A percentile compares a stretch with the other conserved stretches of the same genome.
Conservation (phyloP, 2,888 invertebrate genomes). For the Caenorhabditis sp. region DNA sequence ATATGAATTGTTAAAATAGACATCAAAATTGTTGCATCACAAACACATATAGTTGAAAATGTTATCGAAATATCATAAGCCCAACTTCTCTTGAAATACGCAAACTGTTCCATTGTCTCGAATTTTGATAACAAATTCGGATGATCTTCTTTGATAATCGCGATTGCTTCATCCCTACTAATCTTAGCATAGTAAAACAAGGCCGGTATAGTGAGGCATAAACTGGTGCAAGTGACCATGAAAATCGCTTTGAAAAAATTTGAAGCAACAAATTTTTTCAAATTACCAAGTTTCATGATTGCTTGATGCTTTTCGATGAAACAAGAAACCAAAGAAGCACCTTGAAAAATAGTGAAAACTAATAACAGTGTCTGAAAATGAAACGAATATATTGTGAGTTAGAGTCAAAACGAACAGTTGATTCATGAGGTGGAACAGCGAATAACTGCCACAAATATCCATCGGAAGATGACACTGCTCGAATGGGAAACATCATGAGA, state of each 20-base stretch:
- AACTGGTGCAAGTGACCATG: background rate
- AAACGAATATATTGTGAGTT: too few relatives aligned
- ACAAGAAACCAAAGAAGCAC: background rate
- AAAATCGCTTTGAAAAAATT: background rate
- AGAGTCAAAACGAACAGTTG: background rate
- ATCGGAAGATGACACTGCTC: background rate
- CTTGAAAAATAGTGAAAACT: background rate
- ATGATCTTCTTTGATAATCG: background rate
- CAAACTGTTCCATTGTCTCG: background rate
- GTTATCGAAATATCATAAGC: background rate
- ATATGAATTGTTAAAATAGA: background rate
- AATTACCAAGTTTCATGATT: background rate
- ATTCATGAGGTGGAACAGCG: background rate
- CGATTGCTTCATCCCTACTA: background rate
- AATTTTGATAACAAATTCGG: background rate
- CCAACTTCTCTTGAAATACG: background rate
- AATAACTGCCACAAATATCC: background rate
- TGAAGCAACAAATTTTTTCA: background rate
- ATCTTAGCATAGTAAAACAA: background rate
- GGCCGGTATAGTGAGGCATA: background rate
- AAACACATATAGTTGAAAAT: background rate
- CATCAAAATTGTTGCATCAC: background rate
- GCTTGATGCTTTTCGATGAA: background rate
- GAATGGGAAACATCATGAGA: background rate
- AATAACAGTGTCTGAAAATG: background rate